phyloP scores from a whole-genome alignment of 1,140 invertebrate genomes.

The Lepidurus apus region DNA sequence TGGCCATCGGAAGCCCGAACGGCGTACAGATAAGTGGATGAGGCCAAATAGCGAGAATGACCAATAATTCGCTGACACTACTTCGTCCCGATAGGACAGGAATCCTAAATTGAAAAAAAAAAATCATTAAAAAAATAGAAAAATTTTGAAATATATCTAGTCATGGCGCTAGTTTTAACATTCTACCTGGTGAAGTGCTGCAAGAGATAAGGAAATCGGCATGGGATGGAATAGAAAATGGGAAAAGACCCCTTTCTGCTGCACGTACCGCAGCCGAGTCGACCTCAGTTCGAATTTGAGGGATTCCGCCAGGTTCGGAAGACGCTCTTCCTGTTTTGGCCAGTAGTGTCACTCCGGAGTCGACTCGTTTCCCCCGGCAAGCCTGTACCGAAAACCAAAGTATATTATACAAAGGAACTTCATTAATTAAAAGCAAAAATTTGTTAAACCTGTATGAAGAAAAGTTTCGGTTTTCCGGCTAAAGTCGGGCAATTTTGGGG shows the following conservation, averaged over 20 bases:
- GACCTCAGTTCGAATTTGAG: not conserved
- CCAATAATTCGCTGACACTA: not conserved
- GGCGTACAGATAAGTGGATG: not conserved
- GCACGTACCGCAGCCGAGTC: slow-evolving; percentile 6
- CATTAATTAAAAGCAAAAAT: not conserved
- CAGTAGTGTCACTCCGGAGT: slow-evolving; percentile 46
- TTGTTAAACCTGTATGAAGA: slow-evolving; percentile 46
- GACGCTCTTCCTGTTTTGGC: not conserved
- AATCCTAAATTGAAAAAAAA: not conserved
- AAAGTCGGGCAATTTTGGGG: slow-evolving; percentile 49
- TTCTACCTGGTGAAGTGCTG: slow-evolving; percentile 18
- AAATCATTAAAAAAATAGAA: not conserved
- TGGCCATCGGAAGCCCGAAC: not conserved
- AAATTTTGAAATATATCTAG: not conserved
- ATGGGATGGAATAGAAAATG: slow-evolving; percentile 48
- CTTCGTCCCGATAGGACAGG: not conserved
- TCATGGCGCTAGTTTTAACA: too few relatives aligned
- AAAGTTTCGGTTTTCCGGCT: slow-evolving; percentile 51
- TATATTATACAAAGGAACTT: not conserved
- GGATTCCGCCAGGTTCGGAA: not conserved
- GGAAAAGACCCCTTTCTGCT: slow-evolving; percentile 34
- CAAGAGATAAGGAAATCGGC: slow-evolving; percentile 39
- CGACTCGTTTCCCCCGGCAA: slow-evolving; percentile 51
- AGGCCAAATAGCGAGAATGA: not conserved
- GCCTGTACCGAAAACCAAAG: slow-evolving; percentile 46